Conservation (phyloP, 2,888 invertebrate species). For the Crocallis elinguaria region DNA sequence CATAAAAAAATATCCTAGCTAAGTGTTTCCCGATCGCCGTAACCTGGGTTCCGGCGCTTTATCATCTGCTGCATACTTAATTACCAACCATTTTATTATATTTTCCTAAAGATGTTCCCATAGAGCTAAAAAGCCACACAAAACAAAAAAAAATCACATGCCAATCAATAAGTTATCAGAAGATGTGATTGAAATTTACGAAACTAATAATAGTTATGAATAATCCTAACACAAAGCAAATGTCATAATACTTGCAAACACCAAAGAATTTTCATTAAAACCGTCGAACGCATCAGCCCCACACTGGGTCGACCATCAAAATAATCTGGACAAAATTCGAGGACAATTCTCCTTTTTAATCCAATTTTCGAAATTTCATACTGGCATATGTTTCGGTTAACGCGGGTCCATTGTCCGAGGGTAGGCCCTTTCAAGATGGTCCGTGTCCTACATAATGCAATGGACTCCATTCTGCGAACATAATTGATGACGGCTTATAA, state of each 20-base stretch:
- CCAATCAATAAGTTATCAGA: conserved; percentile 20
- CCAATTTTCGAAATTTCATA: conserved; percentile 75
- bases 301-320: conserved; percentile 61
- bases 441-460: conserved; percentile 52
- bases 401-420: conserved; percentile 65
- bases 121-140: no score
- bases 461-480: conserved; percentile 55
- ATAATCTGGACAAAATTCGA: conserved; percentile 65
- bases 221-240: conserved; percentile 14
- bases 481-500: conserved; percentile 75
- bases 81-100: no score
- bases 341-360: conserved; percentile 67
- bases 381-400: conserved; percentile 69
- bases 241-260: conserved; percentile 62
- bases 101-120: no score
- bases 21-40: no score
- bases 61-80: no score
- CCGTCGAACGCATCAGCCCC: conserved; percentile 51
- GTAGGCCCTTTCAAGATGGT: conserved; percentile 63
- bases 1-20: no score
- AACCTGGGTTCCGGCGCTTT: no score
- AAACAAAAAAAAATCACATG: conserved; percentile 12
- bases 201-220: no score
- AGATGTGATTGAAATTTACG: no score
- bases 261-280: conserved; percentile 61